phyloP scores from a whole-genome alignment of 2,113 vertebrate species.

The Phyllostomus discolor region DNA sequence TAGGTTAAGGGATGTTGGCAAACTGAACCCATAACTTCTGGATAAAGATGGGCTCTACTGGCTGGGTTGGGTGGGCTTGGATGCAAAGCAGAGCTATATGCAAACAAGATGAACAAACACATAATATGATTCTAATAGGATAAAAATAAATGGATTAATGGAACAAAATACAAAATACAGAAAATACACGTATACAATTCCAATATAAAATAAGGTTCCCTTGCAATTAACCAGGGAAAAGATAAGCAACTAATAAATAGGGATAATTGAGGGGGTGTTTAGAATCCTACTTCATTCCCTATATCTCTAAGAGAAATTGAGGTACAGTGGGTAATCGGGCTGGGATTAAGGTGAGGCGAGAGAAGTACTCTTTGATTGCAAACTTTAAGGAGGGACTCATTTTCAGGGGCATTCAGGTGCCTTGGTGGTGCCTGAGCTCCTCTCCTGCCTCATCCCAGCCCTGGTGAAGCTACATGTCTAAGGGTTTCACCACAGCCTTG shows the following conservation, averaged over 20 bases:
- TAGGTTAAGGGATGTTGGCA: not conserved
- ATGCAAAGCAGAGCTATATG: not conserved
- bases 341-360: not conserved
- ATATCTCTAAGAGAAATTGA: not conserved
- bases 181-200: not conserved
- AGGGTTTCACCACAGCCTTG: not conserved
- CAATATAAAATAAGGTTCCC: not conserved
- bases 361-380: not conserved
- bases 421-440: not conserved
- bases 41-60: constrained; percentile 2
- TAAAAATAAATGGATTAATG: not conserved
- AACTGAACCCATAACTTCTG: not conserved
- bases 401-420: not conserved
- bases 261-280: not conserved
- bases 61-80: not conserved
- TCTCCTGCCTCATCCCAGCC: not conserved
- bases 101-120: not conserved
- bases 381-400: too few species aligned
- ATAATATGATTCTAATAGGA: not conserved
- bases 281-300: not conserved
- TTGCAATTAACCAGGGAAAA: not conserved
- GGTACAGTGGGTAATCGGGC: not conserved
- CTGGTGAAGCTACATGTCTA: not conserved
- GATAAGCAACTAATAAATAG: not conserved
- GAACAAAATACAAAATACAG: not conserved